phyloP scores from a whole-genome alignment of 2,888 invertebrate species.

The Philopedon plagiatum region DNA sequence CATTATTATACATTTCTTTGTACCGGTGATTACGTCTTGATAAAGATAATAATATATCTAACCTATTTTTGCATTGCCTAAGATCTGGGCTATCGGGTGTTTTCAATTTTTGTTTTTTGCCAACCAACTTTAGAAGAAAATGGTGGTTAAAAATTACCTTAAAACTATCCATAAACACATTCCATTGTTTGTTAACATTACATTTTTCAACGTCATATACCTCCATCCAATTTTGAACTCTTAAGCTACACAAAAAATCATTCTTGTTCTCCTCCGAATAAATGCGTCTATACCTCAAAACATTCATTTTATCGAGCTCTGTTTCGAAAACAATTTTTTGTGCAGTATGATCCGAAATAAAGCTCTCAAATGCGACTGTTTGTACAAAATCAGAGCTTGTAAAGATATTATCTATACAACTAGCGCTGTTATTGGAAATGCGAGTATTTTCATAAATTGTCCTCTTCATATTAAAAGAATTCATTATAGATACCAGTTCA shows the following conservation, averaged over 20 bases:
- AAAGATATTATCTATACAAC: neutral
- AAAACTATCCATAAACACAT: conserved; percentile 5
- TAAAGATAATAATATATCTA: neutral
- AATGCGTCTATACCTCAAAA: too few species aligned
- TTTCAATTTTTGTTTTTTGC: neutral
- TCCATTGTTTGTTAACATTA: conserved; percentile 11
- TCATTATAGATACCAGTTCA: too few species aligned
- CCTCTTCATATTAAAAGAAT: too few species aligned
- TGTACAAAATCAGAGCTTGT: neutral
- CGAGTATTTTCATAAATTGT: too few species aligned
- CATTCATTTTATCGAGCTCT: neutral
- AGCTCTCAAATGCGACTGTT: neutral
- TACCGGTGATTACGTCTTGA: neutral
- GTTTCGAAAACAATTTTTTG: neutral
- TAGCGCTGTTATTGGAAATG: too few species aligned
- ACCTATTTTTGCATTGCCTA: neutral
- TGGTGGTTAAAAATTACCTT: neutral
- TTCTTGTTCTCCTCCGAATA: neutral
- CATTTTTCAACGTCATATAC: neutral
- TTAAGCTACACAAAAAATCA: neutral
- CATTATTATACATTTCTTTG: neutral
- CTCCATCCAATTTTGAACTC: neutral
- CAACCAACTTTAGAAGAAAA: neutral
- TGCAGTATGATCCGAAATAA: conserved; percentile 18
- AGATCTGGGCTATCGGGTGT: neutral